Conservation (phyloP, 2,797 vertebrate genomes). For the Dipus sagitta region DNA sequence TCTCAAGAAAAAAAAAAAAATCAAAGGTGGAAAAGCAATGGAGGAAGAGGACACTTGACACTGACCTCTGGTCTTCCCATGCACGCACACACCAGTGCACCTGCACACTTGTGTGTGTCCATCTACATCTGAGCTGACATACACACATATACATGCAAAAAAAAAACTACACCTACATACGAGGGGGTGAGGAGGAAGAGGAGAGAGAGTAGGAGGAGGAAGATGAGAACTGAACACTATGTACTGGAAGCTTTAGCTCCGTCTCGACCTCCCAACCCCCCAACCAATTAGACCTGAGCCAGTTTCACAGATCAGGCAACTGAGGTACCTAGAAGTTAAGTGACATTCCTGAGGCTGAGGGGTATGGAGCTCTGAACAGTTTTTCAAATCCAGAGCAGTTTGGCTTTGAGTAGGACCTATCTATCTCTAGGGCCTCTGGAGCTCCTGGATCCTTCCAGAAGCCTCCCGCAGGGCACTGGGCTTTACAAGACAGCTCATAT, state of each 20-base stretch:
- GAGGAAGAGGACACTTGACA: no score
- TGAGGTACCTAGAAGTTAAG: neutral
- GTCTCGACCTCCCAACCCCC: neutral
- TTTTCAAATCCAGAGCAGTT: neutral
- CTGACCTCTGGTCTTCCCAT: no score
- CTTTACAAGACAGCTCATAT: neutral
- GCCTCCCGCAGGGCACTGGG: rapidly evolving
- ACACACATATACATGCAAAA: no score
- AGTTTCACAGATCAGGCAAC: constrained; percentile 24
- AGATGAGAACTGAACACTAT: neutral
- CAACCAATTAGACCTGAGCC: neutral
- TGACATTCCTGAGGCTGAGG: neutral
- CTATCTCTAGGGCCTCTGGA: neutral
- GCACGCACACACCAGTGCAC: no score
- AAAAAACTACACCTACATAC: neutral
- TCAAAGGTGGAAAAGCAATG: no score
- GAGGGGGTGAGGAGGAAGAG: no score
- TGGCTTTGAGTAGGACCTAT: neutral
- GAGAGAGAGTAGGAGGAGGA: neutral
- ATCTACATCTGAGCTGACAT: no score
- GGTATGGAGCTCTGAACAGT: neutral
- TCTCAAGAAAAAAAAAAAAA: no score
- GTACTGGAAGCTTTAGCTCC: neutral
- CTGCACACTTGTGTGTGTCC: no score
- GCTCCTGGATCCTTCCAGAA: neutral